Evolutionary conservation across 2,888 invertebrate species (phyloP), one percentile per base, ranked within the genome.

Genomic region (Cyrtodaria siliqua): DNA sequence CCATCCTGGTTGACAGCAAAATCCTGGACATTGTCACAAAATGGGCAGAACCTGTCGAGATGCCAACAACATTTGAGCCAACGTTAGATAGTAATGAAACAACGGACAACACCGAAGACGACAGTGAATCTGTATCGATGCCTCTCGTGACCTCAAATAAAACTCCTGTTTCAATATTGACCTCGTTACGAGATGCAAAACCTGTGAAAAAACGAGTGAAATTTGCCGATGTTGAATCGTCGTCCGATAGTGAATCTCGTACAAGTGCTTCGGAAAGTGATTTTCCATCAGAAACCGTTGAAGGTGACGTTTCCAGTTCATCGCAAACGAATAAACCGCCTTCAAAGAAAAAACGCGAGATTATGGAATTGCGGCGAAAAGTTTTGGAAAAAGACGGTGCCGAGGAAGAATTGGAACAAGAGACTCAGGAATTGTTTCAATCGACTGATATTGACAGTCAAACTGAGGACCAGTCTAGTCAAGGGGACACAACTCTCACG

Each of bases 1-100:
- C 97, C 0, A 96, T 97, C 94, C 94, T 99, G 9, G 96, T 96
- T 89, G 98, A 99, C 91, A 97, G 97, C 88, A 97, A 98, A 89
- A 96, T 99, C 82, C 95, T 97, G 89, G 94, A 95, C 27, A 95
- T 96, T 16, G 96, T 99, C 23, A 96, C 97, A 91, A 95, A 96
- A 84, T 98, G 98, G 98, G 95, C 96, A 8, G 85, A 83, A 24
- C 62, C 82, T 2, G 38, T 16, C 3, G 70, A 76, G n/a, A 16
- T 9, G 2, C 24, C 53, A 0, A 59, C 57, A 0, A 59, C 67
- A 0, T 18, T 69, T 23, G 82, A 73, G 42, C 53, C 69, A 0
- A 38, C 62, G 1, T 73, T 73, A 20, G 66, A 66, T n/a, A 56
- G 62, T 12, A 69, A 64, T 0, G 82, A 82, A 20, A 57, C 79